These are phyloP conservation scores for Chironomus tepperi DNA, from an alignment of 1,140 invertebrate genomes.

Conservation along the genomic window DNA sequence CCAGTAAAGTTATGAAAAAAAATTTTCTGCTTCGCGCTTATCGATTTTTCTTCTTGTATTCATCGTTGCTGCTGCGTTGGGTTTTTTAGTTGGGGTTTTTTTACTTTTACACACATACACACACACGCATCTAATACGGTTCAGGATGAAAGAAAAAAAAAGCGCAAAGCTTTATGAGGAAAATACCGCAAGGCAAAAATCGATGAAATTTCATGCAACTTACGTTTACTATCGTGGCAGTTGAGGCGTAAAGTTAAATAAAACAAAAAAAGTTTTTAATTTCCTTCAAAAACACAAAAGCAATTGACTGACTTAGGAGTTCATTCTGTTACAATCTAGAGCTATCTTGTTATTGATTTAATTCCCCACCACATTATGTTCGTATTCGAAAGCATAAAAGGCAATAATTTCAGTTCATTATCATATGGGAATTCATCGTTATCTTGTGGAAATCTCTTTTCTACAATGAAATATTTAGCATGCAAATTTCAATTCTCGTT, in stretches of 20 bases:
- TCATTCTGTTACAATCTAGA: too few species aligned
- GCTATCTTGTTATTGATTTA: too few species aligned
- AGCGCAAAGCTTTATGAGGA: constrained; percentile 6
- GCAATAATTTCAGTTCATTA: too few species aligned
- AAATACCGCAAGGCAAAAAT: constrained; percentile 19
- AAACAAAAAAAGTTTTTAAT: not conserved
- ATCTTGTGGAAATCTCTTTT: too few species aligned
- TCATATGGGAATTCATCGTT: too few species aligned
- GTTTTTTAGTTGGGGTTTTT: not conserved
- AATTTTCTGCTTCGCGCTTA: not conserved
- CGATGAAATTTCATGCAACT: constrained; percentile 18
- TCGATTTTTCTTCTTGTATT: not conserved
- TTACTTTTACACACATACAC: not conserved
- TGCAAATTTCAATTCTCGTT: too few species aligned
- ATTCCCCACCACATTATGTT: too few species aligned
- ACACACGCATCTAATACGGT: not conserved
- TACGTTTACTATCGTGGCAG: not conserved
- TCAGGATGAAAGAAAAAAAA: not conserved
- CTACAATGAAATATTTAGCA: too few species aligned
- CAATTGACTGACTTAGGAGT: too few species aligned
- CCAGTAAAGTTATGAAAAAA: constrained; percentile 14
- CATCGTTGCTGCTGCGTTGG: not conserved
- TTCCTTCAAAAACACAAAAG: too few species aligned
- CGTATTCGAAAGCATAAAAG: too few species aligned
- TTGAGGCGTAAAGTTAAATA: not conserved